A percentile compares a stretch with the other conserved stretches of the same genome.
Conservation (phyloP, 2,888 invertebrate genomes). For the Iselma pallidipennis region DNA sequence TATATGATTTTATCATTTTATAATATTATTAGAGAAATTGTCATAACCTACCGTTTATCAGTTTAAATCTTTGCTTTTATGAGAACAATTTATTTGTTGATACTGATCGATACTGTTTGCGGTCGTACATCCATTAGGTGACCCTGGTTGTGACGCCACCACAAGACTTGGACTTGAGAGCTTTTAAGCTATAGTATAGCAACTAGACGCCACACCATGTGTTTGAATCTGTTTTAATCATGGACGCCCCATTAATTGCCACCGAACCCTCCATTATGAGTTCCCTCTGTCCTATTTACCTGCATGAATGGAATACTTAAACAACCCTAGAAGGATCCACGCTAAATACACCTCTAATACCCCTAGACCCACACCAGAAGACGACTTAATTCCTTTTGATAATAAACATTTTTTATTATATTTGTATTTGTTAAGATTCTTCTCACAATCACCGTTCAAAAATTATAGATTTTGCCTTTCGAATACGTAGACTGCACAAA, state of each 20-base stretch:
- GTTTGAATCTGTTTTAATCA: conserved; percentile 43
- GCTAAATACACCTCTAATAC: not conserved
- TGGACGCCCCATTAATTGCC: conserved; percentile 43
- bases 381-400: not conserved
- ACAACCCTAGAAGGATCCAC: not conserved
- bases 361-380: not conserved
- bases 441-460: too few relatives aligned
- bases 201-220: conserved; percentile 29
- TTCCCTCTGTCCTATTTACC: conserved; percentile 34
- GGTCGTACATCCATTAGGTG: conserved; percentile 47
- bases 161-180: conserved; percentile 36
- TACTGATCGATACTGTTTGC: conserved; percentile 42
- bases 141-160: conserved; percentile 30
- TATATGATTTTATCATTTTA: not conserved
- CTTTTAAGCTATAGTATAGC: conserved; percentile 35
- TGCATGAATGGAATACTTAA: conserved; percentile 33
- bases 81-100: not conserved
- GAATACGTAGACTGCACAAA: too few relatives aligned
- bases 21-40: conserved; percentile 4
- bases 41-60: conserved; percentile 3
- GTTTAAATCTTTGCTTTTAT: conserved; percentile 4
- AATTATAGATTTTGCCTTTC: too few relatives aligned
- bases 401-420: not conserved
- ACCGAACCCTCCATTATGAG: conserved; percentile 38
- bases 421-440: too few relatives aligned